Evolutionary conservation across 2,797 vertebrate genomes (phyloP), one percentile per base, ranked within the genome.

Genomic region (Clarias laeviceps): DNA sequence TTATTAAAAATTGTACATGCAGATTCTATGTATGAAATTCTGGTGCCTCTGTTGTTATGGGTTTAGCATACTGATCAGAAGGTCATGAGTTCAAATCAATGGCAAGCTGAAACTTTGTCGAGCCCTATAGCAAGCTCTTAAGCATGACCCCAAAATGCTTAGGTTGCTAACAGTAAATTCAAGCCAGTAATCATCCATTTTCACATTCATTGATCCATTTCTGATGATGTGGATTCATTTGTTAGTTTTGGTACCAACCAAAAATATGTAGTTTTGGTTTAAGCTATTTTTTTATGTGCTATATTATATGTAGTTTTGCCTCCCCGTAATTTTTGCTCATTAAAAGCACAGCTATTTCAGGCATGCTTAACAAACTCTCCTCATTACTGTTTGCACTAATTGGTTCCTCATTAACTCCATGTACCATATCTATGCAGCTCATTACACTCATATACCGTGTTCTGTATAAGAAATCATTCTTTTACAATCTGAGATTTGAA

Each of bases 81-180:
- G 40, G n/a, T 65, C 78, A 78, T n/a, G 14, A 4, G 73, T 57
- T 77, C 54, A 77, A 76, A 56, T 76, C 50, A 56, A 12, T 22
- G 9, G 54, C 73, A 77, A 61, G 57, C 57, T 37, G 32, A 40
- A 57, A 59, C 74, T 59, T 29, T 61, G 12, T 78, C 37, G 57
- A 61, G 32, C 29, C 74, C 20, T 34, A 34, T 12, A 77, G 74
- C 74, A 59, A 34, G 32, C 40, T 17, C 62, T 29, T 50, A 40
- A 65, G 62, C 40, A 66, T 79, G 77, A 40, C 37, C 78, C 5
- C 62, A 50, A 32, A 76, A 12, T 59, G 2, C 20, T 24, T 20
- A 29, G 5, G 18, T 57, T 9, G 12, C 3, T 5, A 32, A 20
- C 40, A 73, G 18, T 27, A 27, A 17, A 73, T 73, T 50, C 17